A percentile compares a stretch with the other conserved stretches of the same genome.
These are phyloP conservation scores for sheep (Ovis aries) DNA, from an alignment of 2,113 vertebrate genomes.

Conservation along the genomic window ARS-UI_Ramb_v3.0 NC_056080.1:57757001-57757500, in stretches of 20 bases:
- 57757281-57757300: not conserved
- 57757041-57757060: not conserved
- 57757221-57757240: not conserved
- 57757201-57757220: slow-evolving; percentile 31
- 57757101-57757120: not conserved
- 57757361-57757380: not conserved
- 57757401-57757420: not conserved
- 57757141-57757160: not conserved
- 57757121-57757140: not conserved
- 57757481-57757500: slow-evolving; percentile 33
- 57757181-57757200: not conserved
- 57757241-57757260: slow-evolving; percentile 15
- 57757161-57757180: not conserved
- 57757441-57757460: not conserved
- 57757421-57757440: not conserved
- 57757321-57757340: not conserved
- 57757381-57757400: not conserved
- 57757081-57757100: slow-evolving; percentile 13
- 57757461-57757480: not conserved
- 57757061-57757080: not conserved
- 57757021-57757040: not conserved
- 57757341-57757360: not conserved
- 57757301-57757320: not conserved
- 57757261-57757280: slow-evolving; percentile 11
- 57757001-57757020: not conserved